Base-by-base conservation (phyloP, 2,797 vertebrate genomes). In the Taeniopygia guttata region DNA sequence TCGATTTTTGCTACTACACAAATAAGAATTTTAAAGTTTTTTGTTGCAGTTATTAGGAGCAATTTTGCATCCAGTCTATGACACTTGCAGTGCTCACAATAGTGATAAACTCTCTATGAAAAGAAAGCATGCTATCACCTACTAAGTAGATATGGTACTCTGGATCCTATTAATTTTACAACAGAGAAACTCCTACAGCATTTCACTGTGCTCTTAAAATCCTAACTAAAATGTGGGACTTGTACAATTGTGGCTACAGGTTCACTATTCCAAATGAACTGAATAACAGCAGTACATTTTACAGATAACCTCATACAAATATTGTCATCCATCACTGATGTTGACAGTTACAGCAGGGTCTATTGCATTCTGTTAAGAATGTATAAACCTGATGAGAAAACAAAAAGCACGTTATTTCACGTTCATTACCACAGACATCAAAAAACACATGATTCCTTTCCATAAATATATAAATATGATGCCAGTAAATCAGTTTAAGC, bases 401-500 rank as follows among this genome's bases (percentile, higher is more conserved):
- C 48, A 96, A 97, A 96, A 95, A 97, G 88, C 90, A 95, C 84
- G 42, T 94, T 96, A 96, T 91, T 97, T 97, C 95, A 95, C 76
- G 69, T 91, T 95, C 92, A 72, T 85, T 84, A 96, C 89, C 93
- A 96, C 85, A 97, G 94, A 96, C 79, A 90, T 94, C 93, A 94
- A 97, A 74, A 96, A 91, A 89, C 92, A 92, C 73, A 84, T 95
- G 89, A 92, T 89, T 95, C 76, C 81, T 95, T 96, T 95, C 92
- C 95, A 97, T 96, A 97, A 98, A 96, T 96, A 97, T 72, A 96
- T 97, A 97, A 96, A 97, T 96, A 96, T 79, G 95, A 90, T 94
- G 89, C 74, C 95, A 96, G 81, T 94, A 96, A 97, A 93, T 96
- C 89, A 96, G 56, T 79, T 72, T 92, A 83, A 89, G 83, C 21